A percentile compares a stretch with the other conserved stretches of the same genome.
Evolutionary conservation across 2,113 vertebrate genomes (phyloP).

Genomic region (Lipotes vexillifer): DNA sequence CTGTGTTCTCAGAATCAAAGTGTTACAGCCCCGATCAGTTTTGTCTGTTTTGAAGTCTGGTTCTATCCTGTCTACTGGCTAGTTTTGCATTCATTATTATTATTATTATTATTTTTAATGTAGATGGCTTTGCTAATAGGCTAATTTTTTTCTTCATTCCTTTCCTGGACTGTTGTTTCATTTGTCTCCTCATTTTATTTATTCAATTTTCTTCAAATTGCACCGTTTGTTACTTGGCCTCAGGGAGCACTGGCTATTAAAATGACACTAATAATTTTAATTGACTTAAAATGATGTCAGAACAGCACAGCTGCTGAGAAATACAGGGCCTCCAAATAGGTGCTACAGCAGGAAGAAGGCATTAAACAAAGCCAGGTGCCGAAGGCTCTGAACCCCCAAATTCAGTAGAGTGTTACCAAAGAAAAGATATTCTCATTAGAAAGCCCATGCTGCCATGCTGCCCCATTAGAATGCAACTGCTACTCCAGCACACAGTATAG

Average conservation of each 20-base stretch:
- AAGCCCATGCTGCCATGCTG: fast-evolving
- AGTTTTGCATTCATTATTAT: neutral
- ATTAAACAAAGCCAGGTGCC: neutral
- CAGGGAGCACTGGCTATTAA: slow-evolving; percentile 45
- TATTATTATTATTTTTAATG: neutral
- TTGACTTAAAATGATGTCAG: slow-evolving; percentile 59
- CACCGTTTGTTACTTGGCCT: slow-evolving; percentile 48
- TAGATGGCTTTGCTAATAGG: neutral
- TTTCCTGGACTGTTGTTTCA: slow-evolving; percentile 29
- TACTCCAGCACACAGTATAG: neutral
- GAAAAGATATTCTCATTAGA: neutral
- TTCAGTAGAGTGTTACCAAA: neutral
- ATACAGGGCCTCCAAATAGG: neutral
- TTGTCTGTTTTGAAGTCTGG: neutral
- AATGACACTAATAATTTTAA: slow-evolving; percentile 65
- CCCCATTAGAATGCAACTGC: neutral
- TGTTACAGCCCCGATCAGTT: neutral
- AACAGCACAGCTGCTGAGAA: slow-evolving; percentile 16
- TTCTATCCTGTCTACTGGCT: neutral
- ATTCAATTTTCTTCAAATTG: slow-evolving; percentile 53
- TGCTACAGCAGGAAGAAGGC: neutral
- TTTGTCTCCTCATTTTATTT: slow-evolving; percentile 59
- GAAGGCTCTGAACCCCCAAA: neutral
- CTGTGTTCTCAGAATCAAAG: neutral
- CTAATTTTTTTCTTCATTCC: slow-evolving; percentile 3